Percentiles rank a stretch among this genome's conserved stretches.
phyloP scores from a whole-genome alignment of 2,797 vertebrate genomes.

The Silurus aristotelis region DNA sequence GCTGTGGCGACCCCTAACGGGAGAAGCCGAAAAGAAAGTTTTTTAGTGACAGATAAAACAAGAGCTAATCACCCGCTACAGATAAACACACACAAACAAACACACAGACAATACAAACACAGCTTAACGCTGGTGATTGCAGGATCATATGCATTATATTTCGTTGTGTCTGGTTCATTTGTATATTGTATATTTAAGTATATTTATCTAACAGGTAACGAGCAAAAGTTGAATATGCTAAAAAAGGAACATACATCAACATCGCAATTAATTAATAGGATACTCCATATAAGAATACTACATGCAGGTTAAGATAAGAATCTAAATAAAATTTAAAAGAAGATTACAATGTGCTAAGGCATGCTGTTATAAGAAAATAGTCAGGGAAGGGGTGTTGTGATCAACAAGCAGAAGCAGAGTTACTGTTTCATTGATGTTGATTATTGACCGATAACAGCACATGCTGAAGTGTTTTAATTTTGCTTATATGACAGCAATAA shows the following conservation, averaged over 20 bases:
- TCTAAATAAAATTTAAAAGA: background rate
- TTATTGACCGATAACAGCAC: background rate
- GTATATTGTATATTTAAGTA: too few relatives aligned
- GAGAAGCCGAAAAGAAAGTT: too few relatives aligned
- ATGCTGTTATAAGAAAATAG: background rate
- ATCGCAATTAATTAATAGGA: background rate
- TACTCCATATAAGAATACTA: background rate
- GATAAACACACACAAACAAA: background rate
- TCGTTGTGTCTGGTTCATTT: background rate
- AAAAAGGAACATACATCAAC: background rate
- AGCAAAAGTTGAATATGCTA: too few relatives aligned
- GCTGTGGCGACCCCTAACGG: too few relatives aligned
- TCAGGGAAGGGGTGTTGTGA: background rate
- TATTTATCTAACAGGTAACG: background rate
- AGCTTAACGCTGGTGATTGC: background rate
- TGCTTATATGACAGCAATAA: background rate
- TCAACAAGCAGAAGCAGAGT: background rate
- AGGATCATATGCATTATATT: too few relatives aligned
- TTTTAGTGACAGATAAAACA: slow-evolving; percentile 27
- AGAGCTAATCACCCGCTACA: background rate
- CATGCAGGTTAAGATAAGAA: background rate
- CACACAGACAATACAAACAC: background rate
- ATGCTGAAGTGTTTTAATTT: background rate
- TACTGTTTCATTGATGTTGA: background rate
- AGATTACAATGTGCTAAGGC: background rate